phyloP scores from a whole-genome alignment of 2,113 vertebrate genomes.

The Origma solitaria region DNA sequence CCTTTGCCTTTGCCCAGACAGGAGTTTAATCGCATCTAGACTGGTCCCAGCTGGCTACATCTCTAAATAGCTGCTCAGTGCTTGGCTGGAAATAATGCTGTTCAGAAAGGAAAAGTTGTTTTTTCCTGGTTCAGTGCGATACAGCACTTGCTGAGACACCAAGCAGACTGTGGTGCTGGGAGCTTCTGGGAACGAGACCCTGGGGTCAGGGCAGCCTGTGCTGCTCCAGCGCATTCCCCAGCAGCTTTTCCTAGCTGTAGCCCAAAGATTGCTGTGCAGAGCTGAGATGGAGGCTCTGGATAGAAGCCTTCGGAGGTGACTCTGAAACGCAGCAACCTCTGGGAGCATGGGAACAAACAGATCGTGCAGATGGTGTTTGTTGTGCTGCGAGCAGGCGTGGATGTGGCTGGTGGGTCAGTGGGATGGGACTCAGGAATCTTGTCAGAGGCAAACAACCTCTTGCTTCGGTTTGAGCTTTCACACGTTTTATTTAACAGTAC shows the following conservation, averaged over 20 bases:
- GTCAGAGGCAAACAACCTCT: background rate
- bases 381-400: background rate
- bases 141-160: background rate
- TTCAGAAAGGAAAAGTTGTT: background rate
- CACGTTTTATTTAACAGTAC: rapidly evolving
- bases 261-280: background rate
- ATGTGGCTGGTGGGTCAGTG: rapidly evolving
- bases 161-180: background rate
- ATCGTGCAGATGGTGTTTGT: rapidly evolving
- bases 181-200: background rate
- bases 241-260: background rate
- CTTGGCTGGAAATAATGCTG: rapidly evolving
- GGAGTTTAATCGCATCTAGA: background rate
- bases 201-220: background rate
- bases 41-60: background rate
- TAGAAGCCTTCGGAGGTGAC: rapidly evolving
- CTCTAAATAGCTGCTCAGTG: background rate
- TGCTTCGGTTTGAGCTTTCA: background rate
- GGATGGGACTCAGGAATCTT: background rate
- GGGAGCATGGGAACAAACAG: background rate
- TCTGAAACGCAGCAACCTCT: background rate
- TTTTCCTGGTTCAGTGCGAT: background rate
- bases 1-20: background rate
- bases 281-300: background rate
- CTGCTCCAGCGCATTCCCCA: background rate